Evolutionary conservation across 2,797 vertebrate genomes (phyloP).

Genomic region (Crypturellus tataupa): DNA sequence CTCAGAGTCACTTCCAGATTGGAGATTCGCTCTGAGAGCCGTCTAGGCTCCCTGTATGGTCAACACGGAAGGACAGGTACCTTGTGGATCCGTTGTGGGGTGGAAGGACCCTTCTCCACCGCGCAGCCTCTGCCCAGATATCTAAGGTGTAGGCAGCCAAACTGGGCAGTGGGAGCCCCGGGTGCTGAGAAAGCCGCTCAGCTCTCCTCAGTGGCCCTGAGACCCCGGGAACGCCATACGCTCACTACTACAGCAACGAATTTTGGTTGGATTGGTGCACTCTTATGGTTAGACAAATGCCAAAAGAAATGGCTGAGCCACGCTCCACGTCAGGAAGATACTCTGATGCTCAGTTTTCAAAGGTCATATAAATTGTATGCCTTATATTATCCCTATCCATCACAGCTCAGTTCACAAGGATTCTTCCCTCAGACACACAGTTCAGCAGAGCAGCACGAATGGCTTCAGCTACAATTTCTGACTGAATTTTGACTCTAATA

Average conservation of each 20-base stretch:
- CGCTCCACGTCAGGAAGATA: background rate
- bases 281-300: background rate
- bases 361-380: background rate
- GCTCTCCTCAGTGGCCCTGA: background rate
- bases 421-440: background rate
- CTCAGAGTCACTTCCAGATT: accelerated
- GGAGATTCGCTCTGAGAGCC: background rate
- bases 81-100: background rate
- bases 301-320: slow-evolving; percentile 33
- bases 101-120: background rate
- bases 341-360: background rate
- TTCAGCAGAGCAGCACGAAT: background rate
- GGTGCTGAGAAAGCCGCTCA: background rate
- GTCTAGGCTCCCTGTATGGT: background rate
- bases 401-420: background rate
- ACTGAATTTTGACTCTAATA: background rate
- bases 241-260: background rate
- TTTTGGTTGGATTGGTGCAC: background rate
- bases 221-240: accelerated
- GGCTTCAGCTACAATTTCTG: background rate
- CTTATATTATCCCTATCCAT: background rate
- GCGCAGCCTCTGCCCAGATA: background rate
- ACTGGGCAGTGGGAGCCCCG: background rate
- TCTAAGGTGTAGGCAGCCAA: background rate
- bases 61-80: background rate